phyloP scores from a whole-genome alignment of 2,797 vertebrate genomes.

The Spinus pinus region DNA sequence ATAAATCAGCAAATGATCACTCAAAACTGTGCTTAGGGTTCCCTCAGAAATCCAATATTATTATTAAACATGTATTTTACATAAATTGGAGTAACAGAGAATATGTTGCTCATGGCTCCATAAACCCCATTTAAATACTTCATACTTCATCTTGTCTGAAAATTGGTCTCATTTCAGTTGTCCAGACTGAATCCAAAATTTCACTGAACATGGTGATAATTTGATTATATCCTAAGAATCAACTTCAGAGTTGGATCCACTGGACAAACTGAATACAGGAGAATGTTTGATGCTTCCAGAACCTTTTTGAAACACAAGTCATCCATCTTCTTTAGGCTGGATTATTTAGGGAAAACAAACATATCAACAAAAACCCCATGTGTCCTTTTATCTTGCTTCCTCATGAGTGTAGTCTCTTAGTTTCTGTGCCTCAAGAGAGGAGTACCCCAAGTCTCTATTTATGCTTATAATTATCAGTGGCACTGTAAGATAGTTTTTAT shows the following conservation, averaged over 20 bases:
- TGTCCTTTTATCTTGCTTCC: not conserved
- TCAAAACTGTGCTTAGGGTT: conserved; percentile 4
- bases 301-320: not conserved
- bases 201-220: not conserved
- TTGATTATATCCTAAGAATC: conserved; percentile 9
- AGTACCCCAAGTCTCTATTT: not conserved
- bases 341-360: not conserved
- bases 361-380: accelerated
- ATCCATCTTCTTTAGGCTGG: not conserved
- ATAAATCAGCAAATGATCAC: conserved; percentile 33
- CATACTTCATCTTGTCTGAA: not conserved
- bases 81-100: not conserved
- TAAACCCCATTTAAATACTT: not conserved
- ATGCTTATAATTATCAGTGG: not conserved
- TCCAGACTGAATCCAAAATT: not conserved
- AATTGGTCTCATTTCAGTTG: not conserved
- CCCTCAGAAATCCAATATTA: not conserved
- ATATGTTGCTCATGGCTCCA: not conserved
- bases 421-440: not conserved
- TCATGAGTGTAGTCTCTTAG: not conserved
- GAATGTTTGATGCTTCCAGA: not conserved
- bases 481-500: not conserved
- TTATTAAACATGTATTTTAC: not conserved
- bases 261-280: not conserved
- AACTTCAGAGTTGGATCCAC: not conserved